Percentiles rank a stretch among this genome's conserved stretches.
Conservation (phyloP, 2,888 invertebrate genomes). For the Dysmachus trigonus region DNA sequence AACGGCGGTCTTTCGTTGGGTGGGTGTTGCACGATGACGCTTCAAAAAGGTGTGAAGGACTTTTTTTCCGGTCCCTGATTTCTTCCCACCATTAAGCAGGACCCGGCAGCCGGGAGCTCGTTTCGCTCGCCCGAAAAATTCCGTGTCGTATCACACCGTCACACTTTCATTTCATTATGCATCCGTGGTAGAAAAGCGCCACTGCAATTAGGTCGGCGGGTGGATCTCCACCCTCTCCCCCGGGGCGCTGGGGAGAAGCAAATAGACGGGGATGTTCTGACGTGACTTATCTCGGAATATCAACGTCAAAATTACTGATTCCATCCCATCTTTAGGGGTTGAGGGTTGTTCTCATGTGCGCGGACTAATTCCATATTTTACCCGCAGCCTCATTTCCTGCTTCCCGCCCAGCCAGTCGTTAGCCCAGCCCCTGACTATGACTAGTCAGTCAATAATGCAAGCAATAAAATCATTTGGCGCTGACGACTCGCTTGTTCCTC, state of each 20-base stretch:
- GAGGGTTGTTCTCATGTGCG: background rate
- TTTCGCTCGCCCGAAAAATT: background rate
- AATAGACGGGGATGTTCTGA: background rate
- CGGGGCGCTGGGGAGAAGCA: background rate
- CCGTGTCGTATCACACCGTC: background rate
- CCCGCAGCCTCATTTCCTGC: background rate
- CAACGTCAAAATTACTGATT: slow-evolving; percentile 21
- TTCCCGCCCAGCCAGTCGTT: background rate
- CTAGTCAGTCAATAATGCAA: slow-evolving; percentile 26
- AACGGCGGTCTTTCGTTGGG: background rate
- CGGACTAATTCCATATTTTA: background rate
- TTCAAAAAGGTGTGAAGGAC: slow-evolving; percentile 9
- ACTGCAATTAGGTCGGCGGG: background rate
- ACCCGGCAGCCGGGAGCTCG: background rate
- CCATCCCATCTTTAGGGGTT: background rate
- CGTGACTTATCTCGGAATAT: slow-evolving; percentile 8
- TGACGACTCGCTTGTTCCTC: background rate
- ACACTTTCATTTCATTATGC: background rate
- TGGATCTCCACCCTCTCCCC: background rate
- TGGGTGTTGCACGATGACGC: background rate
- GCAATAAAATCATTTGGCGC: slow-evolving; percentile 32
- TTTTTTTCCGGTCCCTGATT: background rate
- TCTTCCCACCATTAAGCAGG: background rate
- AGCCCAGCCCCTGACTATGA: background rate
- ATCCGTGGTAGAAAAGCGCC: background rate